Evolutionary conservation across 2,797 vertebrate species (phyloP), one percentile per base, ranked within the genome.

Genomic region (Sciurus carolinensis): DNA sequence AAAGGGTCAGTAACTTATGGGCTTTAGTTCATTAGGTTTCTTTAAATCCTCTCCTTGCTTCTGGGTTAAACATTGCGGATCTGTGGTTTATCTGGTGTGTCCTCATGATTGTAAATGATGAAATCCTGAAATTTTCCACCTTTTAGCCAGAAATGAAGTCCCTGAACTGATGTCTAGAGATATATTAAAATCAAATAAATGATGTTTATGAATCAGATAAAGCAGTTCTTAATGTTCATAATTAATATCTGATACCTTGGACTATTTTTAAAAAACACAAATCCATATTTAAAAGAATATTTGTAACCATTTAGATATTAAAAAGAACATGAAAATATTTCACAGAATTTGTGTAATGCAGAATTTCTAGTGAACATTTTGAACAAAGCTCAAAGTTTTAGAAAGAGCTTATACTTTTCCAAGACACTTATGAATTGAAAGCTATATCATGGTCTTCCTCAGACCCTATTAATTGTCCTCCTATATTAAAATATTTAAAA

Each of bases 371-470:
- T 69, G 95, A 95, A 59, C 79, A 76, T 92, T 91, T 76, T 87
- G 67, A 80, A 33, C 4, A 94, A 81, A 94, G 7, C 30, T 47
- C 26, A 76, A 62, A 26, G 44, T 72, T 95, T 95, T 62, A 76
- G 50, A 64, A 39, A 89, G 93, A 73, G 24, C 30, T n/a, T 67
- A 42, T 30, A 22, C 11, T 64, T 93, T 83, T 42, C 50, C 7
- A 92, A 52, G 75, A 75, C 36, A 82, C 36, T 91, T 86, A 54
- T 75, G 69, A 93, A 87, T 95, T 66, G 75, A 80, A 92, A 87
- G 50, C 5, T 28, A 54, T 85, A 69, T 44, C 50, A 10, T 8
- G 4, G 15, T 88, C 62, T 76, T 95, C 50, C 15, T 87, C 18
- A 82, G 36, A 24, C 15, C 14, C 4, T 44, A 57, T 9, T 93